Conservation (phyloP, 2,113 vertebrate species). For the Erinaceus europaeus region DNA sequence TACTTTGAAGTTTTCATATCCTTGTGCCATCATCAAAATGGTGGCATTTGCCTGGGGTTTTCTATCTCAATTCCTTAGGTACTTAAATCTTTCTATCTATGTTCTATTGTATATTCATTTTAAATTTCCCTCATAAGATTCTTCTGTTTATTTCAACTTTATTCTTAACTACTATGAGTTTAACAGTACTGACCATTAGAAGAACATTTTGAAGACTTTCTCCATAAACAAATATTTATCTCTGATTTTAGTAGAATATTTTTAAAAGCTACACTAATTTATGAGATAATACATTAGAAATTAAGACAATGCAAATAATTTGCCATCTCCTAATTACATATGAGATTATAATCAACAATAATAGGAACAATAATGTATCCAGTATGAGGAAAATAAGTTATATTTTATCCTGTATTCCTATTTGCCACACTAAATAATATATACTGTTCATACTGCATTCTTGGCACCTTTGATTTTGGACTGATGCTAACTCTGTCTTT, state of each 20-base stretch:
- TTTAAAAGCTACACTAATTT: slow-evolving; percentile 10
- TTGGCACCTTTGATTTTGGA: slow-evolving; percentile 67
- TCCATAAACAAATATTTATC: slow-evolving; percentile 11
- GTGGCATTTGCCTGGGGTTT: slow-evolving; percentile 35
- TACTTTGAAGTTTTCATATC: slow-evolving; percentile 18
- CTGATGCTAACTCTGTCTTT: slow-evolving; percentile 71
- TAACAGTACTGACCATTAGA: background rate
- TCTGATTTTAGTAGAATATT: slow-evolving; percentile 24
- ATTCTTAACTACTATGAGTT: slow-evolving; percentile 18
- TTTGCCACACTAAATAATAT: slow-evolving; percentile 44
- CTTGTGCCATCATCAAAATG: slow-evolving; percentile 23
- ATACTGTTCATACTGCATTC: slow-evolving; percentile 21
- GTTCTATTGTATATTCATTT: slow-evolving; percentile 22
- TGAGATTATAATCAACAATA: slow-evolving; percentile 20
- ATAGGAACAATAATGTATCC: slow-evolving; percentile 32
- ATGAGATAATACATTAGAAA: slow-evolving; percentile 40
- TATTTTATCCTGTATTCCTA: slow-evolving; percentile 52
- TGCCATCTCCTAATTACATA: slow-evolving; percentile 17
- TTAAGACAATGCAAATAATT: slow-evolving; percentile 47
- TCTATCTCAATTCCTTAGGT: slow-evolving; percentile 38
- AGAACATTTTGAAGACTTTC: slow-evolving; percentile 34
- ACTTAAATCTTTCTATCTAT: slow-evolving; percentile 29
- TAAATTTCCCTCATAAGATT: slow-evolving; percentile 24
- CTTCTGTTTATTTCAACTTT: slow-evolving; percentile 34
- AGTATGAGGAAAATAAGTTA: slow-evolving; percentile 29